Conservation (phyloP, 2,797 vertebrate species). For the Smutsia gigantea region DNA sequence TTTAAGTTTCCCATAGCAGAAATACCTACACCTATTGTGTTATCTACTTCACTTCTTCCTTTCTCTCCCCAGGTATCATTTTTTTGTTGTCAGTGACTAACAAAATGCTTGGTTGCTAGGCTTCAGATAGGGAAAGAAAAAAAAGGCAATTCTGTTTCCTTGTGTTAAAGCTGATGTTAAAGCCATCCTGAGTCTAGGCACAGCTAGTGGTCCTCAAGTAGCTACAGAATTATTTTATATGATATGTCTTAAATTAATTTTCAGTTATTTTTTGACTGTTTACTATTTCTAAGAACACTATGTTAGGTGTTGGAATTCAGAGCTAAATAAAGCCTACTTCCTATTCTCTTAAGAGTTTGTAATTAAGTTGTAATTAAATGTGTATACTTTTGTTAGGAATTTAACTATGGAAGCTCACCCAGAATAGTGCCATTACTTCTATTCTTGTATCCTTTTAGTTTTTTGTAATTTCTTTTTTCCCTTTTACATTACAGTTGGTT, state of each 20-base stretch:
- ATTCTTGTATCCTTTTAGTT: neutral
- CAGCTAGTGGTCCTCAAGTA: neutral
- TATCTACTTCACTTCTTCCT: neutral
- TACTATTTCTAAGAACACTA: neutral
- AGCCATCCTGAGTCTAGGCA: neutral
- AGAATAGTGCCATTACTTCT: neutral
- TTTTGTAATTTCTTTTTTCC: neutral
- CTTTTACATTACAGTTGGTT: neutral
- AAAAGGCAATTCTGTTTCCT: neutral
- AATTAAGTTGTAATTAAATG: neutral
- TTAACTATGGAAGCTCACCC: neutral
- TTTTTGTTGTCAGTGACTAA: neutral
- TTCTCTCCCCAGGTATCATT: neutral
- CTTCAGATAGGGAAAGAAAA: neutral
- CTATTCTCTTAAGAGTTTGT: neutral
- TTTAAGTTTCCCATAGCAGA: neutral
- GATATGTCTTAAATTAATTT: neutral
- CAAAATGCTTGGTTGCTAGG: neutral
- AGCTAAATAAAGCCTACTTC: slow-evolving; percentile 6
- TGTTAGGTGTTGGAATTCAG: neutral
- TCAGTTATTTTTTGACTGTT: neutral
- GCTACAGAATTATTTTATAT: neutral
- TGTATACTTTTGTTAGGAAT: slow-evolving; percentile 12
- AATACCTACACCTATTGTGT: neutral
- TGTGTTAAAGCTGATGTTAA: neutral